These are phyloP conservation scores for Crossaster papposus DNA, from an alignment of 53 echinoderm and acorn worm genomes.

Conservation along the genomic window DNA sequence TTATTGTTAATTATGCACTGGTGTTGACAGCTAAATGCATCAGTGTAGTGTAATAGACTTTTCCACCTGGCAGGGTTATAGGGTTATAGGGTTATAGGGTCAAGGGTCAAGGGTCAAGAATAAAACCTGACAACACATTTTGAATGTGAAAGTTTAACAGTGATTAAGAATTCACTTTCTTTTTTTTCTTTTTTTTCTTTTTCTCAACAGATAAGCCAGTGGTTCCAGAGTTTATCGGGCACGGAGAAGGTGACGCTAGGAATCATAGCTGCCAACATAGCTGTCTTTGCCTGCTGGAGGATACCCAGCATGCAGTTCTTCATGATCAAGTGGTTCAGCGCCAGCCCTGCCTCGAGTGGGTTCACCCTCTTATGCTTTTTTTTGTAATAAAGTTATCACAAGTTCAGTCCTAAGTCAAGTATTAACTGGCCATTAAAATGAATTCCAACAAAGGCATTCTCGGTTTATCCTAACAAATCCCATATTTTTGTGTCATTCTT, in stretches of 20 bases:
- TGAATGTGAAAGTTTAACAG: neutral
- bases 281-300: conserved; percentile 91
- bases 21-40: no score
- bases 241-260: conserved; percentile 84
- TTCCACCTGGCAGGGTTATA: no score
- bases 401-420: neutral
- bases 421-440: no score
- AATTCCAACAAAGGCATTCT: no score
- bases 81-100: no score
- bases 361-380: neutral
- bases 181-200: neutral
- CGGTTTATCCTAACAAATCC: no score
- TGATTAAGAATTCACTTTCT: neutral
- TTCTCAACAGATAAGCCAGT: conserved; percentile 75
- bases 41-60: no score
- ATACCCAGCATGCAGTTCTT: conserved; percentile 85
- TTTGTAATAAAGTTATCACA: neutral
- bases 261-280: conserved; percentile 82
- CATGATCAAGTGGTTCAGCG: conserved; percentile 97
- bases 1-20: no score
- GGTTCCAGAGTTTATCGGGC: conserved; percentile 76
- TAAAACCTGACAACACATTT: neutral
- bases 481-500: neutral
- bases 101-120: no score
- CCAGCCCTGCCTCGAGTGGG: conserved; percentile 93